Evolutionary conservation across 1,140 invertebrate species (phyloP).

Genomic region (Teleopsis dalmanni): DNA sequence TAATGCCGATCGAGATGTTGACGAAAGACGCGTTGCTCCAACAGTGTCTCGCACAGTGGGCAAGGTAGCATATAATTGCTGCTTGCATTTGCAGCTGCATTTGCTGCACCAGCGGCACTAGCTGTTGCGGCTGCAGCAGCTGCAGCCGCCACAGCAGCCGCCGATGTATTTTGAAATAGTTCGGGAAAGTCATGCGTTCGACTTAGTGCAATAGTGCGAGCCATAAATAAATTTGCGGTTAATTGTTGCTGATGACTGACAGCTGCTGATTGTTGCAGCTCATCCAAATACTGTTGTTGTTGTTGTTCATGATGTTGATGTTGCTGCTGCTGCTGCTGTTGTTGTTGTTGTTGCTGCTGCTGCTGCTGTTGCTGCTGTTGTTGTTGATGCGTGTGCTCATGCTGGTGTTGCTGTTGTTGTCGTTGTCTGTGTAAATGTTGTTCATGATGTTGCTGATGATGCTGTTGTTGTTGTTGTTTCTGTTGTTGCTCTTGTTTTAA

Average conservation of each 20-base stretch:
- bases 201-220: constrained; percentile 33
- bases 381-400: constrained; percentile 16
- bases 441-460: constrained; percentile 21
- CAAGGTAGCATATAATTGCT: constrained; percentile 50
- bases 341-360: constrained; percentile 14
- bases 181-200: constrained; percentile 34
- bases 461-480: constrained; percentile 27
- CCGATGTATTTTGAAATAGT: constrained; percentile 30
- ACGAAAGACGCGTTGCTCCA: constrained; percentile 58
- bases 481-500: constrained; percentile 18
- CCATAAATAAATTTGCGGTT: constrained; percentile 41
- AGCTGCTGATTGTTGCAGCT: constrained; percentile 34
- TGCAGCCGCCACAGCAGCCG: constrained; percentile 31
- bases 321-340: constrained; percentile 18
- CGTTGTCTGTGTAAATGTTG: constrained; percentile 15
- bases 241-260: constrained; percentile 44
- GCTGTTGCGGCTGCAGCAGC: constrained; percentile 42
- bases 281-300: constrained; percentile 45
- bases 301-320: constrained; percentile 44
- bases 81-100: constrained; percentile 28
- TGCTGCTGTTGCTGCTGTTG: constrained; percentile 21
- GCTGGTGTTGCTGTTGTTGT: constrained; percentile 15
- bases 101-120: constrained; percentile 27
- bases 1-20: constrained; percentile 71
- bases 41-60: constrained; percentile 60